Conservation (phyloP, 2,888 invertebrate species). For the Petrophora chlorosata region DNA sequence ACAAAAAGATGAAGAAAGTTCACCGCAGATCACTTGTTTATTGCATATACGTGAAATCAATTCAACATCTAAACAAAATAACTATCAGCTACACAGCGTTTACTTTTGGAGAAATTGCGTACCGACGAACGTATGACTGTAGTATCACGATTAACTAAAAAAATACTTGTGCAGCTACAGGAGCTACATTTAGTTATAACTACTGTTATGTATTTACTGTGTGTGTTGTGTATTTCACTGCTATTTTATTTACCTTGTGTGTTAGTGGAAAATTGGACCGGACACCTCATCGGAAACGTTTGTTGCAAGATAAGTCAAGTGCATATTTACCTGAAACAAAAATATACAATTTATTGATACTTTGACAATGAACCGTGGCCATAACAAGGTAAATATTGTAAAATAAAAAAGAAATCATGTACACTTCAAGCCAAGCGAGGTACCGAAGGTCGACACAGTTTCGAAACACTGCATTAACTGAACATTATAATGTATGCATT, state of each 20-base stretch:
- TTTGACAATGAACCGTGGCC: constrained; percentile 37
- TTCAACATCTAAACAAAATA: constrained; percentile 5
- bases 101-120: not conserved
- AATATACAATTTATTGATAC: constrained; percentile 37
- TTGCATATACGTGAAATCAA: constrained; percentile 11
- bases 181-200: too few species aligned
- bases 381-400: constrained; percentile 37
- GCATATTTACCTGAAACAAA: constrained; percentile 74
- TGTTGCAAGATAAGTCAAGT: constrained; percentile 43
- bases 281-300: constrained; percentile 65
- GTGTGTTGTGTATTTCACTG: too few species aligned
- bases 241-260: not conserved
- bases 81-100: constrained; percentile 1
- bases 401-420: constrained; percentile 51
- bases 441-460: constrained; percentile 66
- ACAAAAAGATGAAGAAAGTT: constrained; percentile 19
- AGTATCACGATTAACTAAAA: too few species aligned
- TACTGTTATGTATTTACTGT: too few species aligned
- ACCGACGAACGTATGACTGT: too few species aligned
- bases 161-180: too few species aligned
- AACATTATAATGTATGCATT: constrained; percentile 69
- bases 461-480: constrained; percentile 66
- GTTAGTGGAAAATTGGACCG: not conserved
- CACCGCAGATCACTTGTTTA: constrained; percentile 12
- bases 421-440: constrained; percentile 51